phyloP scores from a whole-genome alignment of 2,888 invertebrate genomes.

The Microplitis manilae region DNA sequence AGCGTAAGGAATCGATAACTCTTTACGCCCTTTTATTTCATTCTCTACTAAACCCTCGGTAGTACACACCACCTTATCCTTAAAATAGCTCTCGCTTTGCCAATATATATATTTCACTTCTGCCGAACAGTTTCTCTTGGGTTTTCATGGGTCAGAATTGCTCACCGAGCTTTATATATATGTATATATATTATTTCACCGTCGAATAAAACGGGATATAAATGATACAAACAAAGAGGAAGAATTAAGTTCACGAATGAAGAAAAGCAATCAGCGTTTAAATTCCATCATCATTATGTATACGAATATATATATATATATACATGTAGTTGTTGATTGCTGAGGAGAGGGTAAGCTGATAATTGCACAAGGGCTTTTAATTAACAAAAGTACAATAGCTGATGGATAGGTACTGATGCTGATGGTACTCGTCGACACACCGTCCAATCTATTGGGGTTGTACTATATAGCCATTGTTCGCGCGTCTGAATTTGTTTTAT shows the following conservation, averaged over 20 bases:
- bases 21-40: conserved; percentile 32
- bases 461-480: conserved; percentile 53
- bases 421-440: conserved; percentile 25
- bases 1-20: conserved; percentile 36
- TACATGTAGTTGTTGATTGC: conserved; percentile 49
- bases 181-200: no score
- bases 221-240: background rate
- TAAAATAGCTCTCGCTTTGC: conserved; percentile 22
- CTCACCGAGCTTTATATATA: no score
- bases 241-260: background rate
- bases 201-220: background rate
- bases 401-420: conserved; percentile 26
- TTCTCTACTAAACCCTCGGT: conserved; percentile 17
- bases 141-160: background rate
- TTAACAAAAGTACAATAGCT: conserved; percentile 61
- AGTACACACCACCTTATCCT: conserved; percentile 3
- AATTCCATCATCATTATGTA: background rate
- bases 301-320: conserved; percentile 26
- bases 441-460: background rate
- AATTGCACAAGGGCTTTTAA: conserved; percentile 59
- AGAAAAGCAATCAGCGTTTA: background rate
- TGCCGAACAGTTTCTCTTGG: conserved; percentile 1
- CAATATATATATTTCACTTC: conserved; percentile 15
- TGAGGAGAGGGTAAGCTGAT: conserved; percentile 36
- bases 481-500: conserved; percentile 55